Percentiles rank a stretch among this genome's conserved stretches.
These are phyloP conservation scores for western clawed frog (Xenopus tropicalis) DNA, from an alignment of 2,113 vertebrate genomes.

Conservation along the genomic window UCB_Xtro_10.0 CM004450.2:144972501-144973000, in stretches of 20 bases:
- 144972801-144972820: conserved; percentile 97
- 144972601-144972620: too few species aligned
- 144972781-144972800: conserved; percentile 97
- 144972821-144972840: conserved; percentile 90
- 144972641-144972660: too few species aligned
- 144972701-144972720: too few species aligned
- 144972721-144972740: too few species aligned
- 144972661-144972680: too few species aligned
- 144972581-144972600: too few species aligned
- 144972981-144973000: conserved; percentile 92
- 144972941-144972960: not conserved
- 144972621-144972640: too few species aligned
- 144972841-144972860: conserved; percentile 92
- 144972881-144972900: not conserved
- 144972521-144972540: too few species aligned
- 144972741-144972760: conserved; percentile 69
- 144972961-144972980: conserved; percentile 66
- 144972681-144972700: too few species aligned
- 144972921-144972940: not conserved
- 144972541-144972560: too few species aligned
- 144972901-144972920: not conserved
- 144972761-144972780: conserved; percentile 88
- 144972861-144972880: conserved; percentile 70
- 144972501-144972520: too few species aligned
- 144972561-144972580: too few species aligned